These are phyloP conservation scores for Julus scanicus DNA, from an alignment of 2,888 invertebrate genomes.

Conservation along the genomic window DNA sequence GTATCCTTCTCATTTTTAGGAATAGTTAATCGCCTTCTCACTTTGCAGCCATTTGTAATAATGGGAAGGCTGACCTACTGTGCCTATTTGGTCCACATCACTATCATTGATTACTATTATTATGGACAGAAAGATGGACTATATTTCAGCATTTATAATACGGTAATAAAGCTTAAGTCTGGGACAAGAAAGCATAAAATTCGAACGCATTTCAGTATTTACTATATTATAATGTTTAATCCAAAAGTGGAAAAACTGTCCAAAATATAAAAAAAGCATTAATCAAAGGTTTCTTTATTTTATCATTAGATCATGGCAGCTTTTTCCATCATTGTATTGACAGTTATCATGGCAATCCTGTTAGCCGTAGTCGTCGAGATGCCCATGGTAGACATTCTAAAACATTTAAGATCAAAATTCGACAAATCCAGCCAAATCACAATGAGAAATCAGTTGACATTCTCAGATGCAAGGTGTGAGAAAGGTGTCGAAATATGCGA, in stretches of 20 bases:
- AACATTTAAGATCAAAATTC: background rate
- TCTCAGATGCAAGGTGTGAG: background rate
- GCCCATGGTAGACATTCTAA: background rate
- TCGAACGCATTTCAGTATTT: no score
- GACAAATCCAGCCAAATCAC: background rate
- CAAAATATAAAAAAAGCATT: background rate
- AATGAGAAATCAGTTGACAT: background rate
- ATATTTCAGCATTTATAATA: background rate
- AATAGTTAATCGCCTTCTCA: background rate
- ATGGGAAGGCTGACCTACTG: background rate
- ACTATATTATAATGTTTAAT: background rate
- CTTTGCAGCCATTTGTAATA: background rate
- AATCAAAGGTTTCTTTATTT: background rate
- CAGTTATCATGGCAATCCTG: background rate
- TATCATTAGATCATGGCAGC: background rate
- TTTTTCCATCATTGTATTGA: background rate
- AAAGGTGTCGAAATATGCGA: background rate
- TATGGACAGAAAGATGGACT: background rate
- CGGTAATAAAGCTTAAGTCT: no score
- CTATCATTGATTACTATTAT: background rate
- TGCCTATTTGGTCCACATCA: background rate
- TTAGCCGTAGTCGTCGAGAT: constrained; percentile 1
- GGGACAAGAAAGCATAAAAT: no score
- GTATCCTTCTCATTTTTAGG: background rate
- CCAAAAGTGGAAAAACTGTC: background rate